These are phyloP conservation scores for Polietes domitor DNA, from an alignment of 2,888 invertebrate genomes.

Conservation along the genomic window DNA sequence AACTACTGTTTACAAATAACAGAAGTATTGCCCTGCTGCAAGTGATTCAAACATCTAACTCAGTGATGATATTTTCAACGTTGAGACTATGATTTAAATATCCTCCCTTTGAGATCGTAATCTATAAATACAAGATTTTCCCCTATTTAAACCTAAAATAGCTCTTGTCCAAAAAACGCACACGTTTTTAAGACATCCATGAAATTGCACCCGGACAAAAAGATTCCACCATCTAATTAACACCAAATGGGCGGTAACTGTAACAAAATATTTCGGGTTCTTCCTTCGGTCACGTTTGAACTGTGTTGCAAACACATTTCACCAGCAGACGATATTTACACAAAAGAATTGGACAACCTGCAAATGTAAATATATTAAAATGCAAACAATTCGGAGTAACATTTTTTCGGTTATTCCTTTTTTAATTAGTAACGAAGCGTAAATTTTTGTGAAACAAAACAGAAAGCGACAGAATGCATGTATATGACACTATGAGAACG, in stretches of 20 bases:
- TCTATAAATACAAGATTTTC: too few species aligned
- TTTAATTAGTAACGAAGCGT: constrained; percentile 7
- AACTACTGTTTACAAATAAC: too few species aligned
- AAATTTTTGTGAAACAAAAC: neutral
- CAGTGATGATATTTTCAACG: too few species aligned
- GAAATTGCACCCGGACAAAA: neutral
- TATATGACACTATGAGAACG: neutral
- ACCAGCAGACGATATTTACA: neutral
- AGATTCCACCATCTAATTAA: neutral
- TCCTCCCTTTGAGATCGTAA: too few species aligned
- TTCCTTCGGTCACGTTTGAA: neutral
- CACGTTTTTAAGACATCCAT: neutral
- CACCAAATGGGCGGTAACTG: neutral
- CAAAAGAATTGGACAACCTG: neutral
- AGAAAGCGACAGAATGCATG: neutral
- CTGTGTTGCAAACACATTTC: neutral
- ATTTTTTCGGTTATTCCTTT: neutral
- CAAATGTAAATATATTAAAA: neutral
- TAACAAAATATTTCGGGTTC: neutral
- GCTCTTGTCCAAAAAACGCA: neutral
- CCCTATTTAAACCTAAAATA: neutral
- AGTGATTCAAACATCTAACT: too few species aligned
- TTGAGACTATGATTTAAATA: too few species aligned
- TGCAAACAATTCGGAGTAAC: neutral
- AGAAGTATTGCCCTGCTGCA: too few species aligned